These are phyloP conservation scores for Apaloderma vittatum DNA, from an alignment of 2,113 vertebrate species.

Conservation along the genomic window DNA sequence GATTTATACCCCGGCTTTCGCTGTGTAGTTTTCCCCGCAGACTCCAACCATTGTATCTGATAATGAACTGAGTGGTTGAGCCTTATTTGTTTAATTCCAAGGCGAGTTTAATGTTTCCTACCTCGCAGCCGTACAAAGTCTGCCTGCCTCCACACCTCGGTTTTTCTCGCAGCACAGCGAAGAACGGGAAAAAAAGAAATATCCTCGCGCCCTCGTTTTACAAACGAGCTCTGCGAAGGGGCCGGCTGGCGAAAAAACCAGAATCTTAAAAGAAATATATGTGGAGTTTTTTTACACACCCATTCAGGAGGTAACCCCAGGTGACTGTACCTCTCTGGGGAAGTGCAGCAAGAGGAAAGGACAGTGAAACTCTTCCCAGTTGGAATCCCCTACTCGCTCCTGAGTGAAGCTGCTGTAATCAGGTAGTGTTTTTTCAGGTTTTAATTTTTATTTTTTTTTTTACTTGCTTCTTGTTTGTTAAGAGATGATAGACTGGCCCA, in stretches of 20 bases:
- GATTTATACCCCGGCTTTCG: not conserved
- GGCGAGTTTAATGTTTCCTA: not conserved
- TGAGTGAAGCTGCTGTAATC: not conserved
- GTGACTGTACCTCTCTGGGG: not conserved
- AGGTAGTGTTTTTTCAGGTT: not conserved
- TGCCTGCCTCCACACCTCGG: not conserved
- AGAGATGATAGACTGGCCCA: constrained; percentile 13
- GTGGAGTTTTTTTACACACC: rapidly evolving
- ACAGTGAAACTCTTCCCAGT: not conserved
- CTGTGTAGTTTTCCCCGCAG: not conserved
- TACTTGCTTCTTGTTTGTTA: not conserved
- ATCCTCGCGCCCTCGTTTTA: no score
- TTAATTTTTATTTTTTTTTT: not conserved
- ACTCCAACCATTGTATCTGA: not conserved
- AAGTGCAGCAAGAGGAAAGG: not conserved
- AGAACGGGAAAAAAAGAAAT: not conserved
- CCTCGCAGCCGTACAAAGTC: not conserved
- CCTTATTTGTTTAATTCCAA: constrained; percentile 29
- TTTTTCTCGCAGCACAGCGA: not conserved
- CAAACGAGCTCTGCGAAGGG: no score
- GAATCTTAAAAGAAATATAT: not conserved
- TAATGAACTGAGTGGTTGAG: not conserved
- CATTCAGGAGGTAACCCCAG: not conserved
- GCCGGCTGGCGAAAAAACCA: not conserved
- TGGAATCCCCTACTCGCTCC: not conserved